Base-by-base conservation (phyloP, 2,888 invertebrate genomes). In the Tenthredo amoena region DNA sequence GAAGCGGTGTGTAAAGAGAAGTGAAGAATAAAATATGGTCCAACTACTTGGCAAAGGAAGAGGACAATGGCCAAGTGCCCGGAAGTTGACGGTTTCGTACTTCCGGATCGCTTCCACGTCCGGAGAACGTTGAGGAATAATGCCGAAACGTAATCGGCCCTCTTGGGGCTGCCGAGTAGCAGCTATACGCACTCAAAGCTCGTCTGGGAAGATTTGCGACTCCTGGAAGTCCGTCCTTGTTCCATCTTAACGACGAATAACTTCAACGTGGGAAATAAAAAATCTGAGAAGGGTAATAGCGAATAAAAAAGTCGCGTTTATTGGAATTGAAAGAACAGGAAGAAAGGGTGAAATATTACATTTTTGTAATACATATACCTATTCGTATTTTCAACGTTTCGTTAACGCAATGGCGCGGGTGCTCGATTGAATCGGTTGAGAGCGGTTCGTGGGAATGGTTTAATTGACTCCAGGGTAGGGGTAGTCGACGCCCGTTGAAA, bases 71-170 rank as follows among this genome's bases (percentile, higher is more conserved):
- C 31, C 43, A 43, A 76, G 76, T 76, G 43, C 37, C 47, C 76
- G 76, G 76, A 76, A 47, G 76, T 76, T 76, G 76, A 47, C 47
- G 76, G 76, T 47, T 76, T 76, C 43, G 76, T 76, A 76, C 76
- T 43, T 76, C 76, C 76, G 76, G 76, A 26, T 47, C n/a, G 76
- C 26, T 43, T 15, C 50, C 15, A 76, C 47, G 47, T 50, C 71
- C 71, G 71, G 71, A 37, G 71, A 72, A 72, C 21, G 40, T 72
- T 40, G 37, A 72, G 37, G 34, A 34, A 72, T 26, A 40, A 72
- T 72, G 71, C 18, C 71, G 71, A 72, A 31, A 72, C 37, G 10
- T 40, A 72, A 72, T 72, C 71, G 40, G 71, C 4, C n/a, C 40
- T 72, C 71, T 72, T 34, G 71, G 34, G 40, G 40, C 40, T 40